phyloP scores from a whole-genome alignment of 2,113 vertebrate species.

The Galbula dea region DNA sequence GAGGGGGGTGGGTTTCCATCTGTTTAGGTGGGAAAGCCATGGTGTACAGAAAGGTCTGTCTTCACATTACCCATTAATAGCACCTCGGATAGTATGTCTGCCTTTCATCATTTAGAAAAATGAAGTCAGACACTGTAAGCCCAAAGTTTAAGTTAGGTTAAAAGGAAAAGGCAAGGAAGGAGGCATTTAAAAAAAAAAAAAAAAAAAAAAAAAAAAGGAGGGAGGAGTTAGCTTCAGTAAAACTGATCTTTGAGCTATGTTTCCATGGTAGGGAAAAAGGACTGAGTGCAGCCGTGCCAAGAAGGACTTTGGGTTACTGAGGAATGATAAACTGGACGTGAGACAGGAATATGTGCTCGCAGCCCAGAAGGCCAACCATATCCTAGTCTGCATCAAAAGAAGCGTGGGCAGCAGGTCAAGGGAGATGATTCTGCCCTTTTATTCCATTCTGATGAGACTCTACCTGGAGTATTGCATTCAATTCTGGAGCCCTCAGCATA shows the following conservation, averaged over 20 bases:
- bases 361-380: neutral
- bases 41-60: neutral
- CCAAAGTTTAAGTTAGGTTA: neutral
- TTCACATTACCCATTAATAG: neutral
- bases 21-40: neutral
- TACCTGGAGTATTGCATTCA: neutral
- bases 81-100: neutral
- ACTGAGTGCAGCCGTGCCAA: neutral
- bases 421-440: neutral
- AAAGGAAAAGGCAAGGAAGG: neutral
- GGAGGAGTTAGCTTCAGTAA: neutral
- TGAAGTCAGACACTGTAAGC: neutral
- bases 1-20: conserved; percentile 43
- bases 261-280: neutral
- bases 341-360: neutral
- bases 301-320: neutral
- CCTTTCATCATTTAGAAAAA: neutral
- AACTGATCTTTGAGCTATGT: neutral
- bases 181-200: neutral
- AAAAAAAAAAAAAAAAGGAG: too few species aligned
- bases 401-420: neutral
- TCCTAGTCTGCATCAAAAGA: neutral
- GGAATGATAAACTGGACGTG: neutral
- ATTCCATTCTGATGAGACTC: neutral
- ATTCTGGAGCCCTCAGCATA: neutral